phyloP scores from a whole-genome alignment of 2,113 vertebrate species.

The Dicrurus megarhynchus region DNA sequence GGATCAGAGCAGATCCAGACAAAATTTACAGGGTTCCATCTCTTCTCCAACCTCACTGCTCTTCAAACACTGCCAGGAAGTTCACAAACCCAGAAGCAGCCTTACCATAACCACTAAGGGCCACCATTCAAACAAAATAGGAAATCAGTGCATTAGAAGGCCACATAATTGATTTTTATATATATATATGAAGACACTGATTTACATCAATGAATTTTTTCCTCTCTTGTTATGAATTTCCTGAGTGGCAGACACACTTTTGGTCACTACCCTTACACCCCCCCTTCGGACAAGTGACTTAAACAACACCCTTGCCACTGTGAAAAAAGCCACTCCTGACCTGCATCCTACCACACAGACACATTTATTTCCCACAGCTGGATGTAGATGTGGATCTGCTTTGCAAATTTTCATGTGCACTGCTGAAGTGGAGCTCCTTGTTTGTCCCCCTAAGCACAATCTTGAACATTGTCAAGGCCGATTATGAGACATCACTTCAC shows the following conservation, averaged over 20 bases:
- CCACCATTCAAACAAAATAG: conserved; percentile 14
- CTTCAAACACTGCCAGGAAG: background rate
- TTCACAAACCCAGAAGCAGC: background rate
- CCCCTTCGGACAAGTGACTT: background rate
- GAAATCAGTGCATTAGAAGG: conserved; percentile 42
- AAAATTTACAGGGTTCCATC: background rate
- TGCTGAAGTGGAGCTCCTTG: background rate
- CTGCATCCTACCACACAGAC: accelerated
- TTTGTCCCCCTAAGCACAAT: conserved; percentile 29
- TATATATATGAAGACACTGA: background rate
- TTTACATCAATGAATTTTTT: conserved; percentile 20
- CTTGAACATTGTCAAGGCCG: conserved; percentile 32
- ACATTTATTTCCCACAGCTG: background rate
- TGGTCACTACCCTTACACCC: background rate
- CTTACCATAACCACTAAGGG: background rate
- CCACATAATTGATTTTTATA: background rate
- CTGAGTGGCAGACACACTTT: background rate
- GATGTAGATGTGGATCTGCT: background rate
- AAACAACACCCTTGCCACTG: background rate
- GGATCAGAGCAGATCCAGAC: background rate
- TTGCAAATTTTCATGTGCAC: background rate
- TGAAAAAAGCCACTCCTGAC: background rate
- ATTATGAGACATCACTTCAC: conserved; percentile 54
- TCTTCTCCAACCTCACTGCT: background rate
- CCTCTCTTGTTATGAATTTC: background rate